Percentiles rank a stretch among this genome's conserved stretches.
Conservation (phyloP, 2,888 invertebrate species). For the Philereme vetulata region DNA sequence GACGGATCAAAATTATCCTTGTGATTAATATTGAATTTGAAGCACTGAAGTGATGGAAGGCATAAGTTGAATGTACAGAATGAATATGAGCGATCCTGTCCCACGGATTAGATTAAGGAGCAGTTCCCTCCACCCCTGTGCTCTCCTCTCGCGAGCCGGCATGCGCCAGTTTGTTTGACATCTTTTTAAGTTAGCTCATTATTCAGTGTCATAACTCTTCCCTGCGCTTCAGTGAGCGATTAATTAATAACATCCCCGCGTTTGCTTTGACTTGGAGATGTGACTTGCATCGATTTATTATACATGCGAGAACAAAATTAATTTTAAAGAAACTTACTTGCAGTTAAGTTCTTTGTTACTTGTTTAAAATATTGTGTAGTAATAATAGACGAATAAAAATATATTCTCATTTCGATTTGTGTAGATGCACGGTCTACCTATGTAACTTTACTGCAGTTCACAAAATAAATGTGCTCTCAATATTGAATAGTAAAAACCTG, state of each 20-base stretch:
- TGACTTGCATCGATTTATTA: slow-evolving; percentile 24
- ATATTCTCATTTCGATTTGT: too few relatives aligned
- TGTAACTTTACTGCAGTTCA: too few relatives aligned
- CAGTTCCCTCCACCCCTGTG: slow-evolving; percentile 3
- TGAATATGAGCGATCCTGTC: too few relatives aligned
- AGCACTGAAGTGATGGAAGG: too few relatives aligned
- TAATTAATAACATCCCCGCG: slow-evolving; percentile 25
- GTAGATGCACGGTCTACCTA: too few relatives aligned
- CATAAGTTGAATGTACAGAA: too few relatives aligned
- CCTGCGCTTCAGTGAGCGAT: slow-evolving; percentile 7
- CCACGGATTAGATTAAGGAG: too few relatives aligned
- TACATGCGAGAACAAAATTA: slow-evolving; percentile 4
- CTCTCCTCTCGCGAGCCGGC: slow-evolving; percentile 7
- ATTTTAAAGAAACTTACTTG: slow-evolving; percentile 11
- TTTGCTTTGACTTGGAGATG: slow-evolving; percentile 4
- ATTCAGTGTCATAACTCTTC: slow-evolving; percentile 53
- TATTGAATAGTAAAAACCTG: too few relatives aligned
- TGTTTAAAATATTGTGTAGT: neutral
- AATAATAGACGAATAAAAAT: neutral
- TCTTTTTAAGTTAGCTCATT: slow-evolving; percentile 54
- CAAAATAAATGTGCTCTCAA: too few relatives aligned
- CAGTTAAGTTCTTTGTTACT: neutral
- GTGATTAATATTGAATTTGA: too few relatives aligned
- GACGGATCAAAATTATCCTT: too few relatives aligned
- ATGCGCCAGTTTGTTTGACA: slow-evolving; percentile 48